Evolutionary conservation across 2,888 invertebrate genomes (phyloP), one percentile per base, ranked within the genome.

Genomic region (Cyaniris semiargus): DNA sequence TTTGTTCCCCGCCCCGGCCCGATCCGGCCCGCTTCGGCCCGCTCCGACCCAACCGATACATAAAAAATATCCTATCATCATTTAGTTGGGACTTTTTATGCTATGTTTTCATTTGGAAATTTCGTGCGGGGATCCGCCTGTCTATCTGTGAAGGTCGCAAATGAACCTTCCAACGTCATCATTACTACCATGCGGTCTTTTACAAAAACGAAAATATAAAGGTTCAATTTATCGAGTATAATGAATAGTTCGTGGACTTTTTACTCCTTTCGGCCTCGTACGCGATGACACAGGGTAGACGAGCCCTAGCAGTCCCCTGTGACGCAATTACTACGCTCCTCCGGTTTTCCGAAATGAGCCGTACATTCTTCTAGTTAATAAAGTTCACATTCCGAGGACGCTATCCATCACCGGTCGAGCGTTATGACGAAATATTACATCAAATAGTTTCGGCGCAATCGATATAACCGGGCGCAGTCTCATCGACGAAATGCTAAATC

Each of bases 1-100:
- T 31, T 66, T 66, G 27, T 66, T 66, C 13, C 66, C 27, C 66
- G 66, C 13, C 60, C 66, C 66, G 66, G 66, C 66, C 58, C 53
- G 53, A 5, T 18, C 53, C 18, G 5, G 53, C 53, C 53, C 53
- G 18, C 18, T 53, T 18, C 53, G 5, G 21, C 58, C 53, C 53
- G 18, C 53, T 53, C 53, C 18, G 5, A 8, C 58, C 66, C 27
- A 6, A 23, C 15, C 66, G 27, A 66, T 66, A 66, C 66, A 66
- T 66, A 66, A 66, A 66, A 66, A 66, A 66, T 66, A 66, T 66
- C 66, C 66, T 66, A 66, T 66, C 66, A 66, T 66, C 66, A 66
- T 66, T 66, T 66, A 66, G 66, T 31, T 31, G 6, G 15, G 66
- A 66, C 66, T 66, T 66, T 66, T 66, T 66, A 31, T 66, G 13